These are phyloP conservation scores for Drosophila triauraria DNA, from an alignment of 1,140 invertebrate genomes.

Conservation along the genomic window DNA sequence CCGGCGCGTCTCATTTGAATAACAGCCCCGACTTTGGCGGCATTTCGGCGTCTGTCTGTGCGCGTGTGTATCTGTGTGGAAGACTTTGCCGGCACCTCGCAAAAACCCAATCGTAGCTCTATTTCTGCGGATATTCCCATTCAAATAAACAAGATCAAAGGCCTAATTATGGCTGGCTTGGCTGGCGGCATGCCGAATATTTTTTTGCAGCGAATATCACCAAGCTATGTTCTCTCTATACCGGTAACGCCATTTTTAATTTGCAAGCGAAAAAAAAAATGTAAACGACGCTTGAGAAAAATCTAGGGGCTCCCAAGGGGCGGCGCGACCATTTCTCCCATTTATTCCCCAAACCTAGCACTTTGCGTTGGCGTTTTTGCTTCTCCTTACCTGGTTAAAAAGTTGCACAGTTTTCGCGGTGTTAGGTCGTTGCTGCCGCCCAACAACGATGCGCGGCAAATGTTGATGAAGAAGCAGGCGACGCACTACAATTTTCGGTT, in stretches of 20 bases:
- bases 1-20: neutral
- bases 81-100: constrained; percentile 15
- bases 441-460: constrained; percentile 33
- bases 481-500: constrained; percentile 39
- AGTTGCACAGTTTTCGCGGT: constrained; percentile 21
- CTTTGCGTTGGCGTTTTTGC: neutral
- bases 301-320: neutral
- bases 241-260: constrained; percentile 76
- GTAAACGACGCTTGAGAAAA: constrained; percentile 8
- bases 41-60: constrained; percentile 25
- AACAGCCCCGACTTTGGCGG: constrained; percentile 55
- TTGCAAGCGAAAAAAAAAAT: constrained; percentile 46
- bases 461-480: constrained; percentile 44
- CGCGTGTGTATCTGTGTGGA: constrained; percentile 25
- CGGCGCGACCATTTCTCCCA: neutral
- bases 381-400: constrained; percentile 50
- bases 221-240: constrained; percentile 56
- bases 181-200: too few species aligned
- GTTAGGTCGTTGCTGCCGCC: constrained; percentile 13
- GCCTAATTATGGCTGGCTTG: neutral
- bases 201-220: constrained; percentile 17
- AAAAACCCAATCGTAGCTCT: neutral
- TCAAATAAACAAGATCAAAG: neutral
- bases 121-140: too few species aligned
- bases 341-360: neutral